phyloP scores from a whole-genome alignment of 2,888 invertebrate species.

The Bruchidius siliquastri region DNA sequence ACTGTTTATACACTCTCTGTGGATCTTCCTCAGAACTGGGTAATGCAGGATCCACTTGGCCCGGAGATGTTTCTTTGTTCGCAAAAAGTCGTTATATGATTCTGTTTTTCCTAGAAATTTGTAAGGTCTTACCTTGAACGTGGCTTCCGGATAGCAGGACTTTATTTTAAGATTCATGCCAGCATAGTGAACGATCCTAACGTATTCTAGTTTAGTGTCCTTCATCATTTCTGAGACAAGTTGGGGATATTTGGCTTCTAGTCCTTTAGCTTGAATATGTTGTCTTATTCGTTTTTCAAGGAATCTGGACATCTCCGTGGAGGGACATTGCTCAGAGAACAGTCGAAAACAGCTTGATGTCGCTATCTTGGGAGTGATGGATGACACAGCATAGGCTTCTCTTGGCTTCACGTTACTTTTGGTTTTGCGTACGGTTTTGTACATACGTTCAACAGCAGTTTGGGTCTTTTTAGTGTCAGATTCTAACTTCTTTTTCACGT shows the following conservation, averaged over 20 bases:
- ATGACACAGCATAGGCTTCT: neutral
- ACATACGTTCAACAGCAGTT: constrained; percentile 24
- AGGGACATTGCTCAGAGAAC: constrained; percentile 17
- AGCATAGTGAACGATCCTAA: constrained; percentile 47
- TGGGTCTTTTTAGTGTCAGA: constrained; percentile 13
- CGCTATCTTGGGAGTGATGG: constrained; percentile 3
- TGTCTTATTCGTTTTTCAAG: constrained; percentile 59
- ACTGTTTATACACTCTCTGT: constrained; percentile 50
- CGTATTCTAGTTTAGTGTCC: constrained; percentile 56
- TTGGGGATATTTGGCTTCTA: constrained; percentile 53
- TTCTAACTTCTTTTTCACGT: constrained; percentile 19
- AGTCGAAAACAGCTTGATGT: constrained; percentile 18
- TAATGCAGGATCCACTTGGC: constrained; percentile 57
- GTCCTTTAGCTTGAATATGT: constrained; percentile 53
- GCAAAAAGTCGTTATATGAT: constrained; percentile 55
- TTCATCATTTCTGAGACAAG: constrained; percentile 51
- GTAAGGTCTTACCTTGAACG: constrained; percentile 55
- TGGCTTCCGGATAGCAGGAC: constrained; percentile 51
- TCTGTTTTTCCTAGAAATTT: constrained; percentile 59
- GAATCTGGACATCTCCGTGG: constrained; percentile 37
- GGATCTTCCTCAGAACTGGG: constrained; percentile 57
- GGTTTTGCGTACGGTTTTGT: constrained; percentile 19
- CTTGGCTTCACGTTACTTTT: neutral
- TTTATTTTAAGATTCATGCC: constrained; percentile 27
- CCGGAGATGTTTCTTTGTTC: constrained; percentile 53